phyloP scores from a whole-genome alignment of 2,888 invertebrate genomes.

The Phyllotreta striolata region DNA sequence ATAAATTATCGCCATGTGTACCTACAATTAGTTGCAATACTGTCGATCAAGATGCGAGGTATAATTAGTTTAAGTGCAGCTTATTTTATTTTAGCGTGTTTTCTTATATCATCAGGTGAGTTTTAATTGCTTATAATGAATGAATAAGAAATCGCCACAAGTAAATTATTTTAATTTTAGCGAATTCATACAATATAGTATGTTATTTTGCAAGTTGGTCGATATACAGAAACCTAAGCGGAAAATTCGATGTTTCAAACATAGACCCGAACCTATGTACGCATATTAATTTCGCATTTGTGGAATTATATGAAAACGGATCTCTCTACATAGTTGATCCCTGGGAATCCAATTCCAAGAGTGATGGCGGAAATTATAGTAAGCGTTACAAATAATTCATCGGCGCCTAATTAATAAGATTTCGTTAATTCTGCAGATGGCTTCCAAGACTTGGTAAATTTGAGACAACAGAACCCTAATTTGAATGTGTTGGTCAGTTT shows the following conservation, averaged over 20 bases:
- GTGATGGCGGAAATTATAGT: slow-evolving; percentile 24
- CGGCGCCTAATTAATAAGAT: not conserved
- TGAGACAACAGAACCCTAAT: slow-evolving; percentile 64
- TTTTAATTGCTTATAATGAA: no score
- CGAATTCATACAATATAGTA: slow-evolving; percentile 13
- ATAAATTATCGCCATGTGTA: no score
- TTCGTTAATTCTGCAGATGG: slow-evolving; percentile 20
- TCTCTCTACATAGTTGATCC: slow-evolving; percentile 35
- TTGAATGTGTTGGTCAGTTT: slow-evolving; percentile 69
- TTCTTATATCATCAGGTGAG: no score
- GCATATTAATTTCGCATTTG: slow-evolving; percentile 45
- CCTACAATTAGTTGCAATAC: no score
- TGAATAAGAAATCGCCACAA: not conserved
- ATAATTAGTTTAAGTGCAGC: not conserved
- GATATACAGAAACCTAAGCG: slow-evolving; percentile 39
- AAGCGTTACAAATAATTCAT: not conserved
- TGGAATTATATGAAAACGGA: slow-evolving; percentile 41
- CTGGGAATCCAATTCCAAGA: slow-evolving; percentile 34
- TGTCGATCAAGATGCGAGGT: no score
- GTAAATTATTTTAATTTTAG: slow-evolving; percentile 8
- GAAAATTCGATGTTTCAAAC: slow-evolving; percentile 39
- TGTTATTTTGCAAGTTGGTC: slow-evolving; percentile 47
- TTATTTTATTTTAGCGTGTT: not conserved
- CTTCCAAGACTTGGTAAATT: slow-evolving; percentile 33
- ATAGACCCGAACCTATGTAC: slow-evolving; percentile 45